Evolutionary conservation across 1,140 invertebrate species (phyloP).

Genomic region (Drosophila nigrodunni): DNA sequence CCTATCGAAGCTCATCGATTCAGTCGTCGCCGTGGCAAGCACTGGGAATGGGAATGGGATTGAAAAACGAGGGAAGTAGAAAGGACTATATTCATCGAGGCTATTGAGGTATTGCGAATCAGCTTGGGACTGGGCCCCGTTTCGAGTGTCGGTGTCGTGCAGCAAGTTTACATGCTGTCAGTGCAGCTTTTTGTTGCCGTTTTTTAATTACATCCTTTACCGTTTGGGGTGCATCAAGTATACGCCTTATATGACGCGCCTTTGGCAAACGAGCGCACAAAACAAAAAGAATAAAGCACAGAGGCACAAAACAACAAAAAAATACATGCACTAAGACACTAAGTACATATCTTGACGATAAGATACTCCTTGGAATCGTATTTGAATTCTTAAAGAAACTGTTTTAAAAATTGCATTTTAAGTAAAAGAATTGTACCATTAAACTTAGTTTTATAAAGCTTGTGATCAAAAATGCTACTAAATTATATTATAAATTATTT

Average conservation of each 20-base stretch:
- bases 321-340: constrained; percentile 7
- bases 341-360: constrained; percentile 17
- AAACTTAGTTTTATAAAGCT: no score
- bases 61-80: neutral
- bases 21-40: constrained; percentile 33
- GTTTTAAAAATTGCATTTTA: no score
- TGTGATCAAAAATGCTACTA: no score
- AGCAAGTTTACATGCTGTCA: constrained; percentile 54
- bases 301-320: constrained; percentile 6
- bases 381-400: no score
- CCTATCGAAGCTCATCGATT: constrained; percentile 66
- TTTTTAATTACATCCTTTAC: constrained; percentile 78
- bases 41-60: neutral
- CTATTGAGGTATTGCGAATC: constrained; percentile 20
- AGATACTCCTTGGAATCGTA: constrained; percentile 7
- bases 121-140: constrained; percentile 21
- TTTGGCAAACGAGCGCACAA: constrained; percentile 30
- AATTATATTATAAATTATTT: no score
- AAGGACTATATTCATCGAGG: constrained; percentile 9
- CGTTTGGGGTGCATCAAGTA: constrained; percentile 20
- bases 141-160: constrained; percentile 50
- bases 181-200: constrained; percentile 65
- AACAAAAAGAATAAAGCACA: constrained; percentile 4
- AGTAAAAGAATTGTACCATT: no score
- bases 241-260: constrained; percentile 35